A percentile compares a stretch with the other conserved stretches of the same genome.
Conservation (phyloP, 2,888 invertebrate species). For the Venusia cambrica region DNA sequence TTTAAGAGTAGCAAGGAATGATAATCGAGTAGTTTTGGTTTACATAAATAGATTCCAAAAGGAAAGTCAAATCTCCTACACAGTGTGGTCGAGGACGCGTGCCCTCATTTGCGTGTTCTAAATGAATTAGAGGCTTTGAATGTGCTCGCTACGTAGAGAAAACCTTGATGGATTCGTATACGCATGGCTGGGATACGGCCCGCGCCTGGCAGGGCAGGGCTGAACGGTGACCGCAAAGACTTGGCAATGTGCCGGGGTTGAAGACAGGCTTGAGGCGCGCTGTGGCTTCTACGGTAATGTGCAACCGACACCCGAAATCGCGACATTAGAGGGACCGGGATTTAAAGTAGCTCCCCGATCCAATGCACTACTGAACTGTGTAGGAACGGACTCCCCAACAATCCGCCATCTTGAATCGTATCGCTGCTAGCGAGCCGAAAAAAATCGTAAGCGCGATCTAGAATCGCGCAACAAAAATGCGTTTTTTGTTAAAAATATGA, state of each 20-base stretch:
- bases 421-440: background rate
- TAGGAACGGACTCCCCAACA: constrained; percentile 58
- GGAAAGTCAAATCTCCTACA: too few species aligned
- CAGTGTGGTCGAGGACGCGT: too few species aligned
- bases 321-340: constrained; percentile 29
- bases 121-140: constrained; percentile 14
- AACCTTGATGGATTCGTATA: constrained; percentile 3
- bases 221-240: constrained; percentile 8
- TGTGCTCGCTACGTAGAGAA: constrained; percentile 13
- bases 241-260: too few species aligned
- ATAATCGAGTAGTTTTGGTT: too few species aligned
- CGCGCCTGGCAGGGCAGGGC: constrained; percentile 5
- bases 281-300: constrained; percentile 7
- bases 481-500: too few species aligned
- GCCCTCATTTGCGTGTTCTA: constrained; percentile 15
- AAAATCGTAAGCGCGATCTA: constrained; percentile 17
- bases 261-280: constrained; percentile 9
- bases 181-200: constrained; percentile 12
- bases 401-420: too few species aligned
- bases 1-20: too few species aligned
- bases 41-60: too few species aligned
- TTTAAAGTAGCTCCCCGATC: constrained; percentile 45
- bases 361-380: constrained; percentile 49
- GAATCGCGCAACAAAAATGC: background rate
- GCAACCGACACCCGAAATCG: constrained; percentile 6